Evolutionary conservation across 2,888 invertebrate species (phyloP), one percentile per base, ranked within the genome.

Genomic region (Orchesellides sinensis): DNA sequence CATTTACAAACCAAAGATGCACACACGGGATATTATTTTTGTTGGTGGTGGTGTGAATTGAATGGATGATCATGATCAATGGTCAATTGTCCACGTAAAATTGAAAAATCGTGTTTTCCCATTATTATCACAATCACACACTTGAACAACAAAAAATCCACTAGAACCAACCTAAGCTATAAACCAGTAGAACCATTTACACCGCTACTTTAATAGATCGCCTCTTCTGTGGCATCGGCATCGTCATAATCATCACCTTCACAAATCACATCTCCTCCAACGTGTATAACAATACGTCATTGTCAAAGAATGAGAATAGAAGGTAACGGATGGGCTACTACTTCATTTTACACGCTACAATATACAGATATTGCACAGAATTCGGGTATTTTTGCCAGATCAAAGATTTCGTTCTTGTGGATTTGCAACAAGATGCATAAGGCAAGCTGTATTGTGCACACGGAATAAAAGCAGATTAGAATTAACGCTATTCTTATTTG

Each of bases 61-160:
- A n/a, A n/a, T n/a, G n/a, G n/a, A n/a, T n/a, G n/a, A n/a, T n/a
- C n/a, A 81, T 86, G 86, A 86, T 85, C 85, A 86, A 86, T 86
- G 85, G 86, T 86, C 86, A 85, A 86, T 86, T 86, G 86, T 86
- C 86, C 85, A 81, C 61, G 19, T 19, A 74, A 84, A 85, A 86
- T 86, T 85, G 86, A 86, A 85, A 85, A 86, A 85, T 86, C 83
- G 84, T 66, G 78, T 66, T 77, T 45, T 73, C 68, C 73, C 74
- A 83, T 83, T 79, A 75, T 78, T 35, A 45, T 59, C n/a, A 40
- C 40, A 10, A 40, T 40, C 40, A 40, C 40, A n/a, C n/a, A 29
- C 29, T 8, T n/a, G 19, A 47, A 47, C 17, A 14, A 59, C 4
- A 59, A 29, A 59, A 59, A 17, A 59, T 59, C 19, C n/a, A n/a